Evolutionary conservation across 2,888 invertebrate genomes (phyloP), one percentile per base, ranked within the genome.

Genomic region (Catocala fraxini): DNA sequence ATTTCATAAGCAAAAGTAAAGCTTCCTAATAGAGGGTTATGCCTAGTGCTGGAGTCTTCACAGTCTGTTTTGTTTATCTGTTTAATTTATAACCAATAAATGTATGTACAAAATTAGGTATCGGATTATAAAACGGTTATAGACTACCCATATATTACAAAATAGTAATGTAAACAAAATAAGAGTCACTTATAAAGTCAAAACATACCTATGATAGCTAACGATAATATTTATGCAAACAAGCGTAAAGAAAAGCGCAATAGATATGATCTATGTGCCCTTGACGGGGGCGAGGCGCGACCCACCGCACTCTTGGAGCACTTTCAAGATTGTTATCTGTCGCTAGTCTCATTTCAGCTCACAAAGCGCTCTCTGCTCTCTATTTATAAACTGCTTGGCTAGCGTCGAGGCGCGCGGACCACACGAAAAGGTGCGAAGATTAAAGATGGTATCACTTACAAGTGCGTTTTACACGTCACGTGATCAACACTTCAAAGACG

Each of bases 401-500:
- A 77, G 83, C 80, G 74, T 55, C 75, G 73, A 77, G 25, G 79
- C 75, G 77, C 61, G 80, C 74, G 74, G 85, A 83, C 88, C 87
- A 84, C 83, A 89, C 89, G 86, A 89, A 91, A 90, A 93, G 93
- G 93, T 93, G 93, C 91, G 92, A 93, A 90, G 92, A 93, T 93
- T 93, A 90, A 92, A 93, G 93, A 93, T 93, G 77, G 71, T 93
- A 93, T 93, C 93, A 80, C 85, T 65, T 71, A 79, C 80, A 79
- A 89, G 91, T 92, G 93, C 92, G 92, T 93, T 91, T 85, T 85
- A 74, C 81, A 85, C 82, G 80, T 83, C 87, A 86, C 82, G 81
- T 77, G 73, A 78, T 70, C 80, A 71, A 76, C 84, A 81, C 82
- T 84, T 86, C 83, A 89, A 82, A 86, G 84, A 81, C 80, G 67